Percentiles rank a stretch among this genome's conserved stretches.
Conservation (phyloP, 2,888 invertebrate genomes). For the Aromia moschata region DNA sequence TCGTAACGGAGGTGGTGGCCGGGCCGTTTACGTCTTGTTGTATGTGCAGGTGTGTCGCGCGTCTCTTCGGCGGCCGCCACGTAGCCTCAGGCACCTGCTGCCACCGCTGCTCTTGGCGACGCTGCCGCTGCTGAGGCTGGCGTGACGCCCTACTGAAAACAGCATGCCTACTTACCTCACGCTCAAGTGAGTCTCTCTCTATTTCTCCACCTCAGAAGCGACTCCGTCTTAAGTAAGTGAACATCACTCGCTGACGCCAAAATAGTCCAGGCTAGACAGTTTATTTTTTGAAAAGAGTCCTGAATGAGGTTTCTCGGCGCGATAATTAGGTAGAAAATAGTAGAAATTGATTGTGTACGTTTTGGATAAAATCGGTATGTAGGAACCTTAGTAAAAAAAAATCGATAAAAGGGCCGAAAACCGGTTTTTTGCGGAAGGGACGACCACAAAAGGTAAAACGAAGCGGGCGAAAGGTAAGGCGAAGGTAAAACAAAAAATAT, state of each 20-base stretch:
- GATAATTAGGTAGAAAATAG: too few species aligned
- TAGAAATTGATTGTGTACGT: too few species aligned
- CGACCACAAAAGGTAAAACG: too few species aligned
- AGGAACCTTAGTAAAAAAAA: too few species aligned
- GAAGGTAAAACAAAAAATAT: too few species aligned
- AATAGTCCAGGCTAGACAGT: slow-evolving; percentile 23
- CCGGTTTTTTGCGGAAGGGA: too few species aligned
- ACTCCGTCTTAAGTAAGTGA: slow-evolving; percentile 5
- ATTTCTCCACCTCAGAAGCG: neutral
- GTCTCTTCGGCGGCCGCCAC: slow-evolving; percentile 41
- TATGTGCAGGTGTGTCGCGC: slow-evolving; percentile 59
- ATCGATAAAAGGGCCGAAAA: too few species aligned
- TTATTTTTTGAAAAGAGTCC: slow-evolving; percentile 29
- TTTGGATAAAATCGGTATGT: too few species aligned
- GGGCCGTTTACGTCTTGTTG: slow-evolving; percentile 37
- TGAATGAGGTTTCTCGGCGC: too few species aligned
- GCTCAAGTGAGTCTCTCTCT: slow-evolving; percentile 42
- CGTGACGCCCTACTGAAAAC: slow-evolving; percentile 47
- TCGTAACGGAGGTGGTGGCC: slow-evolving; percentile 37
- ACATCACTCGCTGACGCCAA: slow-evolving; percentile 29
- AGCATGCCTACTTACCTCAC: slow-evolving; percentile 44
- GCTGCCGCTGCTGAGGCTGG: slow-evolving; percentile 56
- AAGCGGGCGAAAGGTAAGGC: too few species aligned
- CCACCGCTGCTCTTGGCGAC: slow-evolving; percentile 57
- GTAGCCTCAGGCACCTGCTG: slow-evolving; percentile 52